phyloP scores from a whole-genome alignment of 2,113 vertebrate species.

The Macrotis lagotis region DNA sequence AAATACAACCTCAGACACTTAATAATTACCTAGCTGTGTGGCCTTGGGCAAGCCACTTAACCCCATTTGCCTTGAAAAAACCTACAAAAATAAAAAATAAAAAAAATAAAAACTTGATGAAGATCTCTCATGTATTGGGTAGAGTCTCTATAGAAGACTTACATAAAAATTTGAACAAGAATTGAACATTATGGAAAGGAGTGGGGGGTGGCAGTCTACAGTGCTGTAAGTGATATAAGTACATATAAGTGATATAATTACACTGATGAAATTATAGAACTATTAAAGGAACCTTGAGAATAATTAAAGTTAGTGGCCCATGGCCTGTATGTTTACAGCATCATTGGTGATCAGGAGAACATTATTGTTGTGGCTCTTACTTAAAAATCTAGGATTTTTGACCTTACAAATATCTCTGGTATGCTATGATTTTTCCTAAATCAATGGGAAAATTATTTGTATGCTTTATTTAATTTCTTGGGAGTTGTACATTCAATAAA shows the following conservation, averaged over 20 bases:
- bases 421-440: neutral
- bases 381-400: neutral
- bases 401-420: neutral
- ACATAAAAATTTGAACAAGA: neutral
- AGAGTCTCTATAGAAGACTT: too few relatives aligned
- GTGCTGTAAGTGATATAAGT: neutral
- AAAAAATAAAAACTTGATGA: too few relatives aligned
- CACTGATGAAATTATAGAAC: neutral
- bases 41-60: too few relatives aligned
- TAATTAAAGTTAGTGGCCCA: neutral
- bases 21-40: too few relatives aligned
- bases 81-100: too few relatives aligned
- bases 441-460: neutral
- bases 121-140: too few relatives aligned
- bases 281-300: neutral
- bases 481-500: neutral
- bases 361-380: neutral
- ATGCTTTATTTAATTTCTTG: neutral
- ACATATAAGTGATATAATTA: too few relatives aligned
- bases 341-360: neutral
- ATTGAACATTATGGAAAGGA: too few relatives aligned
- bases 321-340: neutral
- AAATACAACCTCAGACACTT: too few relatives aligned
- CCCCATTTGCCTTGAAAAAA: too few relatives aligned
- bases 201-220: neutral